phyloP scores from a whole-genome alignment of 2,113 vertebrate species.

The Podilymbus podiceps region DNA sequence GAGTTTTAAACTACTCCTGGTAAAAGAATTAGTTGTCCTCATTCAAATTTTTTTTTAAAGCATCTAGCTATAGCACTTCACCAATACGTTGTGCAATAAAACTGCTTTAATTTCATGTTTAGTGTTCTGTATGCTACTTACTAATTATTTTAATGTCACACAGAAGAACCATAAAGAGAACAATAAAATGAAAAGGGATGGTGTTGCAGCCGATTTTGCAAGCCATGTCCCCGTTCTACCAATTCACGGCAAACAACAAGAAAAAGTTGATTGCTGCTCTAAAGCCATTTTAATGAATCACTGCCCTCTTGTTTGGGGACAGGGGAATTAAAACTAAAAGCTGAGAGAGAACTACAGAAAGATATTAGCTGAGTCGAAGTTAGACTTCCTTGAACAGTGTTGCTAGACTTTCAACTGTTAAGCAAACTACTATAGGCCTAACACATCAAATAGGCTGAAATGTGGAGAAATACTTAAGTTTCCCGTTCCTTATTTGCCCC shows the following conservation, averaged over 20 bases:
- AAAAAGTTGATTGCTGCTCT: not conserved
- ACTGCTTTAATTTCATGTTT: constrained; percentile 53
- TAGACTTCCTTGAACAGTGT: not conserved
- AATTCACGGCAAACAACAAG: not conserved
- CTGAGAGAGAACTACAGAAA: not conserved
- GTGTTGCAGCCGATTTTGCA: not conserved
- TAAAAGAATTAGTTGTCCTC: constrained; percentile 15
- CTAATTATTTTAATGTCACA: constrained; percentile 59
- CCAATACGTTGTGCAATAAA: constrained; percentile 18
- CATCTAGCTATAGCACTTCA: constrained; percentile 3
- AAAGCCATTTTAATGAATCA: constrained; percentile 17
- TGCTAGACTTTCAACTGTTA: not conserved
- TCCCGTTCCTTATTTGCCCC: not conserved
- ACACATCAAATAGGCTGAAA: not conserved
- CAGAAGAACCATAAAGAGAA: constrained; percentile 24
- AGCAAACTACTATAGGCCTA: not conserved
- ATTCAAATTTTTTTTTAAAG: not conserved
- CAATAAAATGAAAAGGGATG: constrained; percentile 3
- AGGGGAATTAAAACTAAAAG: not conserved
- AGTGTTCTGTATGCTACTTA: constrained; percentile 8
- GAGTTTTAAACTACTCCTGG: constrained; percentile 35
- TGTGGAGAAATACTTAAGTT: not conserved
- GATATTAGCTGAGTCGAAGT: not conserved
- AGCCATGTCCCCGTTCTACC: not conserved
- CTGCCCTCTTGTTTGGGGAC: not conserved